Base-by-base conservation (phyloP, 2,888 invertebrate species). In the Sinhomidia bicolor region DNA sequence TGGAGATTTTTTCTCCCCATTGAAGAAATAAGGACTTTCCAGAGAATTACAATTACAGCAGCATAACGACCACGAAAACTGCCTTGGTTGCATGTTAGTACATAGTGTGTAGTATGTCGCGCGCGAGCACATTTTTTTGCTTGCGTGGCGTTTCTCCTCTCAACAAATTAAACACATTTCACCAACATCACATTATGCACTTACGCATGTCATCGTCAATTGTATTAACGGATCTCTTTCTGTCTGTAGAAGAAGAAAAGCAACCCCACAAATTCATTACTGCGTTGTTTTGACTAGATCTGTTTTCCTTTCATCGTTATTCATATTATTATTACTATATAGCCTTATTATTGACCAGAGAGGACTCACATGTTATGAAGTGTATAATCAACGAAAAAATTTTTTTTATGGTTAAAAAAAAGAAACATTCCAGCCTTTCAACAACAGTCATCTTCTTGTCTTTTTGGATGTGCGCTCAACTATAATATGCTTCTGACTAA, bases 371-470 rank as follows among this genome's bases (percentile, higher is more conserved):
- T n/a, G n/a, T n/a, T 47, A 54, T 76, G 29, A 17, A 51, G 51
- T 71, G 44, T 29, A 76, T 76, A 76, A 76, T 76, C 51, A 76
- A 51, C 26, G 76, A 29, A 54, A 76, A 71, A n/a, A n/a, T n/a
- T 47, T 51, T 51, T 44, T 84, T 60, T 36, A 71, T 54, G 71
- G 62, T 81, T 86, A 60, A 41, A 80, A 41, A 80, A 79, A 86
- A 1, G 17, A 32, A 51, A 76, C 88, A 88, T 88, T 88, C 88
- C 88, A 78, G 76, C 36, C 74, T 82, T 83, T 88, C 83, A 87
- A 82, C 88, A 82, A 86, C 86, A 86, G 81, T 81, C 86, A 79
- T 36, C 51, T 17, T 80, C 74, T 68, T 85, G 68, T 79, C 79
- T 36, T 36, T 36, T 57, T 12, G 29, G 4, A 41, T 41, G 54